Conservation (phyloP, 2,797 vertebrate genomes). For the Onychomys torridus region DNA sequence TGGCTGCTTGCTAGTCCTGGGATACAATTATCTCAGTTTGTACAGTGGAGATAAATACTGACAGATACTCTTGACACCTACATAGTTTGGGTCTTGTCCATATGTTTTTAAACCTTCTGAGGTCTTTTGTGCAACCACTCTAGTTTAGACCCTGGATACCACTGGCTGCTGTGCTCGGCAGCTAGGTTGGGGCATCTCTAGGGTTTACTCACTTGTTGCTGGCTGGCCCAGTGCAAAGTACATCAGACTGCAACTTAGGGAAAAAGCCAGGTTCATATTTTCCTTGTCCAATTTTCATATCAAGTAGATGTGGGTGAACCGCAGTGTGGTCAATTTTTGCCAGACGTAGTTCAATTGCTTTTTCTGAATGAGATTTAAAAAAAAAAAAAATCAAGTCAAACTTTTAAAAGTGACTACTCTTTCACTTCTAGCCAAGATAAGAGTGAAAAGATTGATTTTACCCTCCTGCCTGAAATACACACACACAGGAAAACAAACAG, state of each 20-base stretch:
- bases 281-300: constrained; percentile 99
- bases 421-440: constrained; percentile 13
- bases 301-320: constrained; percentile 97
- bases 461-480: neutral
- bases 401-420: neutral
- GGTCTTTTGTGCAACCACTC: neutral
- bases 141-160: neutral
- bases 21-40: neutral
- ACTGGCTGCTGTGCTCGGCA: neutral
- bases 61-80: constrained; percentile 34
- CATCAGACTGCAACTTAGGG: constrained; percentile 96
- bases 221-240: constrained; percentile 95
- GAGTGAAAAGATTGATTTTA: constrained; percentile 6
- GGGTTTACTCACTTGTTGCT: constrained; percentile 95
- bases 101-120: constrained; percentile 50
- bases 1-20: constrained; percentile 4
- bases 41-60: neutral
- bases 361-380: constrained; percentile 89
- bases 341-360: constrained; percentile 96
- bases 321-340: constrained; percentile 99
- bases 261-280: constrained; percentile 99
- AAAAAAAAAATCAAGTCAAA: neutral
- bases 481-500: neutral
- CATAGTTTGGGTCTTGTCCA: neutral
- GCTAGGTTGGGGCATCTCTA: neutral